Conservation (phyloP, 2,113 vertebrate genomes). For the Chlamydotis undulata region DNA sequence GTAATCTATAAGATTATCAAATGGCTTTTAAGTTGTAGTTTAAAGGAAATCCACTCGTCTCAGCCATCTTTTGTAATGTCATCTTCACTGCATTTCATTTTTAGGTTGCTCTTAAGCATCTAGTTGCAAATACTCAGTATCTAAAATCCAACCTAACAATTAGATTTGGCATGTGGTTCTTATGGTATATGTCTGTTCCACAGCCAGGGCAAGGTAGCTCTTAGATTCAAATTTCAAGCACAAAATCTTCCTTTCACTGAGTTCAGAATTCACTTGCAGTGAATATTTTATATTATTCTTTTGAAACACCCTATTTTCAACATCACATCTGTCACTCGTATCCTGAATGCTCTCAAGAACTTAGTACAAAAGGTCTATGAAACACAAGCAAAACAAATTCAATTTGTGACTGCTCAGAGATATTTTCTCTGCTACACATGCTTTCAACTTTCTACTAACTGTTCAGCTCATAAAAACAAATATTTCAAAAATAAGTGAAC, state of each 20-base stretch:
- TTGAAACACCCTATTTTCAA: neutral
- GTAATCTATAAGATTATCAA: neutral
- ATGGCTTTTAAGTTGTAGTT: neutral
- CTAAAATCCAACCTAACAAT: neutral
- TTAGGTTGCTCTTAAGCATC: neutral
- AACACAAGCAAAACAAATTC: neutral
- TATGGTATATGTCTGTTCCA: neutral
- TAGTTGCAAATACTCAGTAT: neutral
- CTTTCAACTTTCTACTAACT: neutral
- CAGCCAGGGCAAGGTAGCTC: neutral
- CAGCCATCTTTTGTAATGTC: neutral
- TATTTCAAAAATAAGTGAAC: neutral
- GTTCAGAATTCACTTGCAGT: neutral
- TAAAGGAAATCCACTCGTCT: neutral
- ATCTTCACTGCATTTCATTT: neutral
- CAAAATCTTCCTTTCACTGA: neutral
- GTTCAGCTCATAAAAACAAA: neutral
- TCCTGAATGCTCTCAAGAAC: neutral
- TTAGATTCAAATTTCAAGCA: neutral
- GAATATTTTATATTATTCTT: neutral
- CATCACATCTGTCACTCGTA: neutral
- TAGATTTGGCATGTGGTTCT: neutral
- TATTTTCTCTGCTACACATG: neutral
- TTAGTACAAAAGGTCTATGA: neutral
- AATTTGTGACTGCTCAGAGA: neutral